Percentiles rank a stretch among this genome's conserved stretches.
phyloP scores from a whole-genome alignment of 2,797 vertebrate genomes.

The Synanceia verrucosa region DNA sequence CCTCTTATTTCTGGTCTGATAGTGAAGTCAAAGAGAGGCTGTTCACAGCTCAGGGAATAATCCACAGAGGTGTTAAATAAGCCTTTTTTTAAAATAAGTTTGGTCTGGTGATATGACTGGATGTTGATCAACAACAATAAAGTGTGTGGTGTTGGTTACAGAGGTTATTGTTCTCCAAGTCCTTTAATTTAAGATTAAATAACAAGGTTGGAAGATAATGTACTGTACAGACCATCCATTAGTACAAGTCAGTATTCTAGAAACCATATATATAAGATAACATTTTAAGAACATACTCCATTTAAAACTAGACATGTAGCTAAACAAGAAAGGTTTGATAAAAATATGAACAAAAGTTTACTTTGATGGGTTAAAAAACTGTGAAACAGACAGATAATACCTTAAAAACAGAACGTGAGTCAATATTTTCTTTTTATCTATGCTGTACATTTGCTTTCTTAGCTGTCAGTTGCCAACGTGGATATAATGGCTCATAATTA shows the following conservation, averaged over 20 bases:
- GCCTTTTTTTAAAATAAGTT: neutral
- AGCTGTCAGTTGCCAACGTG: neutral
- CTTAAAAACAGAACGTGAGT: too few species aligned
- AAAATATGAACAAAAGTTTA: neutral
- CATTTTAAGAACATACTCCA: neutral
- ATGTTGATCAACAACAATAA: neutral
- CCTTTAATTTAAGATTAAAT: too few species aligned
- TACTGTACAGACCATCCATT: too few species aligned
- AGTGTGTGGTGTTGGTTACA: too few species aligned
- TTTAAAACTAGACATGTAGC: too few species aligned
- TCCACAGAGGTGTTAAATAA: neutral
- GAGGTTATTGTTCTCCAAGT: too few species aligned
- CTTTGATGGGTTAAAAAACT: neutral
- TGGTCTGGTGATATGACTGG: neutral
- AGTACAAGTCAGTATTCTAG: too few species aligned
- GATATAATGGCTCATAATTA: neutral
- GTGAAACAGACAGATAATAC: neutral
- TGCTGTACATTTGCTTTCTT: neutral
- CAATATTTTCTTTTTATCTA: neutral
- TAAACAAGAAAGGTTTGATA: too few species aligned
- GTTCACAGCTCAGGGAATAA: neutral
- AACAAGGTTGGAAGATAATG: too few species aligned
- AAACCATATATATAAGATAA: neutral
- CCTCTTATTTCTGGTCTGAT: slow-evolving; percentile 44
- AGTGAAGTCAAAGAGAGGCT: neutral